Conservation (phyloP, 1,140 invertebrate species). For the Drosophila sechellia region DNA sequence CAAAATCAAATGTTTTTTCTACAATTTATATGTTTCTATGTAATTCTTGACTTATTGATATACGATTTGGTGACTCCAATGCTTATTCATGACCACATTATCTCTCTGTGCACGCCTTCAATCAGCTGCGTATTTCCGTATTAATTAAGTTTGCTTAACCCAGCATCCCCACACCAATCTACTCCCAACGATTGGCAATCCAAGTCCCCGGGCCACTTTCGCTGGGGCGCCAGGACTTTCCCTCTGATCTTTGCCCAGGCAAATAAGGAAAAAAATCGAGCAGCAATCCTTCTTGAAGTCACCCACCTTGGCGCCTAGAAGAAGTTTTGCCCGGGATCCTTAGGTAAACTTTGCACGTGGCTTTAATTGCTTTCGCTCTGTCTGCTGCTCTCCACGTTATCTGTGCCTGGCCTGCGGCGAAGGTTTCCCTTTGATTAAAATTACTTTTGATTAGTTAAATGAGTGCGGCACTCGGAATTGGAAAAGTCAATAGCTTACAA, state of each 20-base stretch:
- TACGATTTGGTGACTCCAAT: neutral
- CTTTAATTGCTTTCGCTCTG: constrained; percentile 70
- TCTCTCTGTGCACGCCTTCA: constrained; percentile 28
- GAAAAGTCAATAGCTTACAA: constrained; percentile 57
- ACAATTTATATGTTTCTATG: no score
- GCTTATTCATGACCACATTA: neutral
- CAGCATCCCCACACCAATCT: constrained; percentile 17
- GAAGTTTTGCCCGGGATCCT: constrained; percentile 65
- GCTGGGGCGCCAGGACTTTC: constrained; percentile 6
- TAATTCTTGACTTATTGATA: no score
- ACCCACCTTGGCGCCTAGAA: constrained; percentile 33
- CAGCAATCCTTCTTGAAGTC: constrained; percentile 57
- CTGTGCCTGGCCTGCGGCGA: constrained; percentile 45
- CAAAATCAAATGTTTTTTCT: no score
- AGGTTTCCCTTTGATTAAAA: constrained; percentile 71
- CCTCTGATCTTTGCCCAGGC: constrained; percentile 57
- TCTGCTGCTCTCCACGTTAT: constrained; percentile 32
- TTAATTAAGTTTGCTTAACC: constrained; percentile 81
- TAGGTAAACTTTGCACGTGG: constrained; percentile 71
- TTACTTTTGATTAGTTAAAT: constrained; percentile 81
- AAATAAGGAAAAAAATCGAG: constrained; percentile 49
- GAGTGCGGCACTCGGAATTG: constrained; percentile 42
- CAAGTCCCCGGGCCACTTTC: constrained; percentile 36
- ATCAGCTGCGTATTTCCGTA: constrained; percentile 58
- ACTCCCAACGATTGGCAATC: neutral